These are phyloP conservation scores for Cephus sareptanus DNA, from an alignment of 2,888 invertebrate genomes.

Conservation along the genomic window DNA sequence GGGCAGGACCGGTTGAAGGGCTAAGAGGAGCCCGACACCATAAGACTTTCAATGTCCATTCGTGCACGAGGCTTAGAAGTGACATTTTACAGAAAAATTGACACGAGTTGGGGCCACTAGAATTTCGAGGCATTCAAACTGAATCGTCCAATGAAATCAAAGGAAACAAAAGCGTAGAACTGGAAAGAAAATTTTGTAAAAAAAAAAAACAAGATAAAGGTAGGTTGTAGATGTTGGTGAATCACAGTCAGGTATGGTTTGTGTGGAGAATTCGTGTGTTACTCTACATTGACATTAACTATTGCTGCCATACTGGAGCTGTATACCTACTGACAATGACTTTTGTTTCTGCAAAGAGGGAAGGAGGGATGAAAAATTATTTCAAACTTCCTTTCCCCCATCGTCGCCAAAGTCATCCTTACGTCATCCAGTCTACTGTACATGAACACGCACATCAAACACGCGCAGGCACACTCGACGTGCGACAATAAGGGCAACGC, in stretches of 20 bases:
- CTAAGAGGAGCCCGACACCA: not conserved
- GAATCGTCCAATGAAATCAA: not conserved
- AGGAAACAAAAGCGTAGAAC: not conserved
- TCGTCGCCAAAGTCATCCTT: not conserved
- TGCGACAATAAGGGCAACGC: slow-evolving; percentile 44
- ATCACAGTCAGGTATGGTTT: not conserved
- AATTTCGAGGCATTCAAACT: slow-evolving; percentile 39
- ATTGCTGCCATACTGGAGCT: not conserved
- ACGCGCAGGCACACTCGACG: not conserved
- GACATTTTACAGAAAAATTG: not conserved
- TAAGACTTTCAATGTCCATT: not conserved
- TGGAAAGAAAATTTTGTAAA: not conserved
- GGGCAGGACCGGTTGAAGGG: not conserved
- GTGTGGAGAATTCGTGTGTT: not conserved
- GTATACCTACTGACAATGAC: not conserved
- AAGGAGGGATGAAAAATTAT: slow-evolving; percentile 65
- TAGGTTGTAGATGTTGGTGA: slow-evolving; percentile 47
- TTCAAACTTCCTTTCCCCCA: slow-evolving; percentile 49
- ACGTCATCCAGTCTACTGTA: not conserved
- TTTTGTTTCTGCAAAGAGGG: slow-evolving; percentile 30
- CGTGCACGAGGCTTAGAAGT: not conserved
- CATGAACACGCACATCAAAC: not conserved
- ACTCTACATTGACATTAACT: not conserved
- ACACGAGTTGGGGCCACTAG: slow-evolving; percentile 16
- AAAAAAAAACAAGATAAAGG: slow-evolving; percentile 11